Evolutionary conservation across 2,113 vertebrate genomes (phyloP).

Genomic region (Paramormyrops kingsleyae): DNA sequence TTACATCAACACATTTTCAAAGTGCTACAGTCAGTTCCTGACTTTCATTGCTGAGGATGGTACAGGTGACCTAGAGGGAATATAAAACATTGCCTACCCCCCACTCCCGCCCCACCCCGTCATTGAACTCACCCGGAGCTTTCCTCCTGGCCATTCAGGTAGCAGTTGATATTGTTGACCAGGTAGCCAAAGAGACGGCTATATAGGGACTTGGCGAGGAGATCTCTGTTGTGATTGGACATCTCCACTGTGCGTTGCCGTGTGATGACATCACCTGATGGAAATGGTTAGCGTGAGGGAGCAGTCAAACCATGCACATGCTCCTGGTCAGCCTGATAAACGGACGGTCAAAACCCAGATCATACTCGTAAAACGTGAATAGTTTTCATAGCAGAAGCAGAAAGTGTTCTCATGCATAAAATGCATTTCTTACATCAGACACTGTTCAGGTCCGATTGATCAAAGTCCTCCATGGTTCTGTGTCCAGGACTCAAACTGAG

Average conservation of each 20-base stretch:
- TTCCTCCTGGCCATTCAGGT: constrained; percentile 74
- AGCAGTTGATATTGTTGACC: constrained; percentile 77
- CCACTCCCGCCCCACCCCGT: neutral
- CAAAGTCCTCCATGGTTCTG: neutral
- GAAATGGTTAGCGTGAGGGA: constrained; percentile 37
- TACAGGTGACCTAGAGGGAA: neutral
- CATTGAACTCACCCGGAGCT: constrained; percentile 60
- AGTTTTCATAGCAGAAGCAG: neutral
- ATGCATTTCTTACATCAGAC: neutral
- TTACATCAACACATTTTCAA: neutral
- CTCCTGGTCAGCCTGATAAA: neutral
- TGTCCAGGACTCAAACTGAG: neutral
- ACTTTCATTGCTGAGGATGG: neutral
- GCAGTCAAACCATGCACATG: neutral
- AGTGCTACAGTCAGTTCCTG: neutral
- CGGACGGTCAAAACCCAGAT: neutral
- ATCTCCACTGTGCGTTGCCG: constrained; percentile 71
- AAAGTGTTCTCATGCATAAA: neutral
- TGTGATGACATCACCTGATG: constrained; percentile 71
- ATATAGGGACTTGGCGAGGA: constrained; percentile 82
- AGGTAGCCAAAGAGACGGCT: constrained; percentile 84
- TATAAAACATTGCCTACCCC: neutral
- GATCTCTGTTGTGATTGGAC: constrained; percentile 79
- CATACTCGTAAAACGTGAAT: neutral
- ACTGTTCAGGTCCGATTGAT: neutral